Base-by-base conservation (phyloP, 2,888 invertebrate genomes). In the Dione vanillae region DNA sequence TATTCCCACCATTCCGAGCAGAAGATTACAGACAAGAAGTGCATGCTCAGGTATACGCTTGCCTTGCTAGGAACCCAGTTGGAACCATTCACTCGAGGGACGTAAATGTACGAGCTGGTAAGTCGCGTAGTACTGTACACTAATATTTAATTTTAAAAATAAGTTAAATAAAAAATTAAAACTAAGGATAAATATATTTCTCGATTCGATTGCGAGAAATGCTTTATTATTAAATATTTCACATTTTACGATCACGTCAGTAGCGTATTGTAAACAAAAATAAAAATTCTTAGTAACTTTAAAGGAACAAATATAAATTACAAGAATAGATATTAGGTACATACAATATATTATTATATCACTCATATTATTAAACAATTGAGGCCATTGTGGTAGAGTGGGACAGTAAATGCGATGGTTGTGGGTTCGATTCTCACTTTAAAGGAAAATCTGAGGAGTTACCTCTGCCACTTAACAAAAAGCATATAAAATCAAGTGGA, bases 101-200 rank as follows among this genome's bases (percentile, higher is more conserved):
- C 88, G 98, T 98, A 85, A 97, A 98, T 91, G 98, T 99, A 66
- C 94, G 98, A 94, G 98, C 98, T 91, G 99, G 99, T 99, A 95
- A 95, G 95, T 88, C 70, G 35, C n/a, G 35, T 45, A n/a, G 45
- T n/a, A n/a, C n/a, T n/a, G n/a, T n/a, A n/a, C n/a, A n/a, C n/a
- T n/a, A n/a, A n/a, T n/a, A n/a, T n/a, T n/a, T n/a, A n/a, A n/a
- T n/a, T n/a, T n/a, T n/a, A n/a, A n/a, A n/a, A n/a, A n/a, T n/a
- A n/a, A n/a, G n/a, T n/a, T n/a, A n/a, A n/a, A n/a, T n/a, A n/a
- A n/a, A n/a, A 2, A 27, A 3, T 27, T 27, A 27, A 27, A 27
- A 27, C 27, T 27, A 27, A 9, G 20, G 12, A 51, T 20, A 20
- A 7, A 6, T 19, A 27, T 7, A 14, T 7, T 27, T 52, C 52